Base-by-base conservation (phyloP, 2,888 invertebrate genomes). In the Crepidodera aurea region DNA sequence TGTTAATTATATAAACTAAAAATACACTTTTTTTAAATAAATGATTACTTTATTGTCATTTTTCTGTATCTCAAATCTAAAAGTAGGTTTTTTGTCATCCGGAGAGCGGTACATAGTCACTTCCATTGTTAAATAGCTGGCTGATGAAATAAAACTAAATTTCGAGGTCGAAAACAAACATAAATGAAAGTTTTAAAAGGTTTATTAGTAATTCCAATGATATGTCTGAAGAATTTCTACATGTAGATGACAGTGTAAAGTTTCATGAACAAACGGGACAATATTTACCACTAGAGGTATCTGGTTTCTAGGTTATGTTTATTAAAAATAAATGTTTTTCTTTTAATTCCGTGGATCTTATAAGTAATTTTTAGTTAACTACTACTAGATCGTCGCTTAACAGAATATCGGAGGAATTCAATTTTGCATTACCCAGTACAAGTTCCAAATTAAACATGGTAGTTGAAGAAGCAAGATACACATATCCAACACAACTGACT, bases 391-490 rank as follows among this genome's bases (percentile, higher is more conserved):
- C 61, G 12, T 48, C 62, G 10, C 44, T 51, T n/a, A 51, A 18
- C 8, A 22, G 34, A 44, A 44, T 53, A 44, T 53, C 48, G 7
- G 50, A 62, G 27, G 60, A 64, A 50, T 62, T 64, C 37, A 62
- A 60, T 46, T 66, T 64, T 27, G 61, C 60, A 12, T 40, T 60
- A 27, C 62, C 66, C 2, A 61, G 44, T 19, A 42, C 39, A 48
- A 60, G 57, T 56, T n/a, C 37, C n/a, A 64, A 58, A 25, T n/a
- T 25, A 15, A 66, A 58, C 29, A 67, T 72, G 64, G 65, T 68
- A 5, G 50, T 66, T 1, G 72, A 71, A 34, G 69, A 70, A 58
- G 56, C 71, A 10, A 72, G 72, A 48, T 71, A 73, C 54, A 71
- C 70, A 7, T 71, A 69, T 32, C 70, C 72, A 5, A 66, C 71